A percentile compares a stretch with the other conserved stretches of the same genome.
Conservation (phyloP, 2,113 vertebrate species). For the Bothrops jararaca region DNA sequence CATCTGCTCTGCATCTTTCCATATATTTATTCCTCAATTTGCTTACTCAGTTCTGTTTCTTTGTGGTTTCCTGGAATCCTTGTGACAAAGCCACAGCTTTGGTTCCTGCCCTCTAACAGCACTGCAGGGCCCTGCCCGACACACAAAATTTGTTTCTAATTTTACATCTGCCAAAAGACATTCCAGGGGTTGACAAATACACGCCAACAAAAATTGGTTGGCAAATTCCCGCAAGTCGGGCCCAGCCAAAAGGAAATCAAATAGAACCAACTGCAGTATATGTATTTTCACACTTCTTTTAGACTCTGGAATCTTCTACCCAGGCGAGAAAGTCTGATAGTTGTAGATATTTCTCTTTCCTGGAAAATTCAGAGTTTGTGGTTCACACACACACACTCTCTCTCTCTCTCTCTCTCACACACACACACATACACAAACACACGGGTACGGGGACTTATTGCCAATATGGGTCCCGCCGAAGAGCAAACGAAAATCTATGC, state of each 20-base stretch:
- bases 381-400: no score
- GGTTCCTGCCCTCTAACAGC: slow-evolving; percentile 77
- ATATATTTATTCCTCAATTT: slow-evolving; percentile 64
- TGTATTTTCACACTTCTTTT: slow-evolving; percentile 63
- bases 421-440: background rate
- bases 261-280: slow-evolving; percentile 44
- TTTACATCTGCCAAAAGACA: slow-evolving; percentile 82
- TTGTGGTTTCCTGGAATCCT: slow-evolving; percentile 82
- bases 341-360: background rate
- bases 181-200: slow-evolving; percentile 75
- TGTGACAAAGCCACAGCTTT: slow-evolving; percentile 77
- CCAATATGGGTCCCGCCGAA: background rate
- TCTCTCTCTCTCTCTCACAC: no score
- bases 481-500: background rate
- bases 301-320: slow-evolving; percentile 20
- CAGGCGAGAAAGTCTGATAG: slow-evolving; percentile 3
- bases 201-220: slow-evolving; percentile 70
- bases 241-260: slow-evolving; percentile 77
- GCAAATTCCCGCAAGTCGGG: slow-evolving; percentile 79
- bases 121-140: slow-evolving; percentile 78
- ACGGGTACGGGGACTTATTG: background rate
- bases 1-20: slow-evolving; percentile 75
- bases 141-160: slow-evolving; percentile 94
- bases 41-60: slow-evolving; percentile 77
- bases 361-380: background rate